Conservation (phyloP, 2,888 invertebrate species). For the Stenurella melanura region DNA sequence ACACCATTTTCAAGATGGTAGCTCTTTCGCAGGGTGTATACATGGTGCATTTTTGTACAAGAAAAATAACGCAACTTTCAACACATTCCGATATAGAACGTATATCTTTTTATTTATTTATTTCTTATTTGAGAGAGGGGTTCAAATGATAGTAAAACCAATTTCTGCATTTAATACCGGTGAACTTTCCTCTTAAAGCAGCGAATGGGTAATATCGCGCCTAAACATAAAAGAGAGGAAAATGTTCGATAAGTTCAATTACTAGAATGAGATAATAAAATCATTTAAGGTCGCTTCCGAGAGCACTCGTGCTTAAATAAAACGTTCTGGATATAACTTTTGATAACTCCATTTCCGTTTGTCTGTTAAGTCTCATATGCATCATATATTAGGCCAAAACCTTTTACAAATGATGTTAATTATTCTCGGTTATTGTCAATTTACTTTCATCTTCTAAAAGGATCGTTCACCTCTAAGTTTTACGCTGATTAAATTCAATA, state of each 20-base stretch:
- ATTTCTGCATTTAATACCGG: background rate
- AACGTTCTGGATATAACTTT: slow-evolving; percentile 12
- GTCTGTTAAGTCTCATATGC: slow-evolving; percentile 3
- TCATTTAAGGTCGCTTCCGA: slow-evolving; percentile 4
- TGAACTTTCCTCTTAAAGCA: background rate
- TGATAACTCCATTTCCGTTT: slow-evolving; percentile 18
- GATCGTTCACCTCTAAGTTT: background rate
- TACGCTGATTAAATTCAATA: background rate
- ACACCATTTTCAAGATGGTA: no score
- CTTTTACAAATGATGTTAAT: background rate
- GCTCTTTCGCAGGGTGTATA: no score
- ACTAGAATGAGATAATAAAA: slow-evolving; percentile 5
- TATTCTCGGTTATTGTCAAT: background rate
- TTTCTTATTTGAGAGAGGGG: no score
- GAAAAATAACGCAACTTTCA: no score
- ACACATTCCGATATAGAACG: no score
- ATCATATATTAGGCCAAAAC: background rate
- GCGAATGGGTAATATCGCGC: background rate
- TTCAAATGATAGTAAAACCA: background rate
- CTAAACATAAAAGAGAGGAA: background rate
- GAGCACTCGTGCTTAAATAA: slow-evolving; percentile 1
- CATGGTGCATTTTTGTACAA: no score
- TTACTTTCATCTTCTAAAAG: background rate
- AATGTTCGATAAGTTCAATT: slow-evolving; percentile 19
- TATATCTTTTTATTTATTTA: no score